Conservation (phyloP, 2,888 invertebrate genomes). For the Sminthurides aquaticus region DNA sequence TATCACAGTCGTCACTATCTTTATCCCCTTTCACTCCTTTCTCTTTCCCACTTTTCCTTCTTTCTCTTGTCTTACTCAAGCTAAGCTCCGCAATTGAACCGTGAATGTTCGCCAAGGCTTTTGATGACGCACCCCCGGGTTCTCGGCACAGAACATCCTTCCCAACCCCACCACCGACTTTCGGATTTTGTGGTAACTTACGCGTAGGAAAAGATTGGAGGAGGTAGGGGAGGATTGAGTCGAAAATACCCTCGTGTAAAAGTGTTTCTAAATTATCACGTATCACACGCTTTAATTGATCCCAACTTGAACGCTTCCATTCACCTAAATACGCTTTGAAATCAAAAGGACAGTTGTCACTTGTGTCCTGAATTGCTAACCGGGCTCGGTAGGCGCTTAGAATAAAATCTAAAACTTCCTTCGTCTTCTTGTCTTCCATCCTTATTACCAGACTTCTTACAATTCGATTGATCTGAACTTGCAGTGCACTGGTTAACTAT, state of each 20-base stretch:
- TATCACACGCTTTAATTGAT: slow-evolving; percentile 26
- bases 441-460: no score
- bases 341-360: slow-evolving; percentile 38
- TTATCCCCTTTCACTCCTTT: neutral
- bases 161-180: no score
- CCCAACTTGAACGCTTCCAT: slow-evolving; percentile 33
- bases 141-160: neutral
- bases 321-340: slow-evolving; percentile 32
- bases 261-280: slow-evolving; percentile 29
- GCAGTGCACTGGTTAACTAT: no score
- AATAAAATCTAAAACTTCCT: slow-evolving; percentile 38
- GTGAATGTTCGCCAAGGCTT: neutral
- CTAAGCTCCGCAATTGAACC: slow-evolving; percentile 12
- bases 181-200: neutral
- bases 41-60: slow-evolving; percentile 11
- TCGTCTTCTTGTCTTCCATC: slow-evolving; percentile 25
- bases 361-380: slow-evolving; percentile 33
- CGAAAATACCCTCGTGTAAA: slow-evolving; percentile 36
- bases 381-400: slow-evolving; percentile 39
- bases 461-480: no score
- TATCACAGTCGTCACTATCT: slow-evolving; percentile 51
- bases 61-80: slow-evolving; percentile 7
- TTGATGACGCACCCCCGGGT: neutral
- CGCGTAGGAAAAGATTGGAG: slow-evolving; percentile 25
- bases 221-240: slow-evolving; percentile 38